Conservation (phyloP, 2,113 vertebrate species). For the Clinocottus analis region DNA sequence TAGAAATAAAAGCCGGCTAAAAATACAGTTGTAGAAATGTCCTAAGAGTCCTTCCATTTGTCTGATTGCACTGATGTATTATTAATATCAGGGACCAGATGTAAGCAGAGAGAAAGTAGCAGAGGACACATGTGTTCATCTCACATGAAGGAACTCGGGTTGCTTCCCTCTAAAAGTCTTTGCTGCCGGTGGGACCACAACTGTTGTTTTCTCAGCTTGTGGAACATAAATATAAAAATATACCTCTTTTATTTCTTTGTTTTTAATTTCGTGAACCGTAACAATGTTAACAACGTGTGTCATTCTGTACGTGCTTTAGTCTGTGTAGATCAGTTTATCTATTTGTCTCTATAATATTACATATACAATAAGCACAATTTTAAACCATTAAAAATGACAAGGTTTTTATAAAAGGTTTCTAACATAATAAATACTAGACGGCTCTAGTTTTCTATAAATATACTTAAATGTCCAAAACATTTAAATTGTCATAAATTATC, state of each 20-base stretch:
- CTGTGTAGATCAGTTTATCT: too few relatives aligned
- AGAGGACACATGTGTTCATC: slow-evolving; percentile 27
- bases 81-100: slow-evolving; percentile 62
- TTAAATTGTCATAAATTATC: not conserved
- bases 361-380: not conserved
- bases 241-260: not conserved
- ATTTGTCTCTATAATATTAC: too few relatives aligned
- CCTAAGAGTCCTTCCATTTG: slow-evolving; percentile 72
- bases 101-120: slow-evolving; percentile 24
- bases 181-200: not conserved
- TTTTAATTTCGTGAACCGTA: not conserved
- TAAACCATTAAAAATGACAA: not conserved
- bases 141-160: slow-evolving; percentile 7
- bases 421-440: too few relatives aligned
- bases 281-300: not conserved
- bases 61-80: slow-evolving; percentile 72
- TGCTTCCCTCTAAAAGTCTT: slow-evolving; percentile 13
- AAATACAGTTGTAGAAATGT: slow-evolving; percentile 75
- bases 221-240: not conserved
- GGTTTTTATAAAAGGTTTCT: not conserved
- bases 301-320: not conserved
- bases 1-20: slow-evolving; percentile 67
- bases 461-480: not conserved
- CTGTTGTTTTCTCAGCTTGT: slow-evolving; percentile 6
- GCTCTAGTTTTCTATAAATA: not conserved